These are phyloP conservation scores for Tokudaia tokunoshimensis DNA, from an alignment of 2,797 vertebrate genomes.

Conservation along the genomic window DNA sequence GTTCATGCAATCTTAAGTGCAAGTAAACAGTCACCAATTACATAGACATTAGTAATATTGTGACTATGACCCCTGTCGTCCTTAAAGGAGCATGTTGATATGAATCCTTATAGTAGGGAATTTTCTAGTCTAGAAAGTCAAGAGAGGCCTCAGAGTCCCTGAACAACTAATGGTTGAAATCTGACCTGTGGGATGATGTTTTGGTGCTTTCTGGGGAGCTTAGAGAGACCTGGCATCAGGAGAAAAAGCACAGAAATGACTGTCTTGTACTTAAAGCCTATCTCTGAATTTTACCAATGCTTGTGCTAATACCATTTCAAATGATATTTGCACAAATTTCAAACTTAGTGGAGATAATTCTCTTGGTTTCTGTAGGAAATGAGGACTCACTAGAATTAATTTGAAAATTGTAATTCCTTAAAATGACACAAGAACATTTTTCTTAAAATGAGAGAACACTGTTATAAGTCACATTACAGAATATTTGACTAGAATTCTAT, in stretches of 20 bases:
- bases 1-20: not conserved
- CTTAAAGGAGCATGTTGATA: not conserved
- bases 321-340: constrained; percentile 58
- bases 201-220: not conserved
- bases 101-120: not conserved
- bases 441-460: constrained; percentile 44
- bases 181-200: not conserved
- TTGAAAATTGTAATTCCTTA: constrained; percentile 42
- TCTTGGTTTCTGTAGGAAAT: constrained; percentile 67
- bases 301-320: constrained; percentile 67
- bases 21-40: not conserved
- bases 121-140: constrained; percentile 5
- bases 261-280: constrained; percentile 63
- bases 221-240: not conserved
- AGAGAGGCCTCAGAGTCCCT: accelerated
- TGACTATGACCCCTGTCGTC: not conserved
- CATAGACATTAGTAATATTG: not conserved
- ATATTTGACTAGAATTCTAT: constrained; percentile 51
- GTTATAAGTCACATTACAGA: constrained; percentile 51
- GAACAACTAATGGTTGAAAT: not conserved
- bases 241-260: constrained; percentile 1
- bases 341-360: constrained; percentile 29
- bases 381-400: constrained; percentile 58
- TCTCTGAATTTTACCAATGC: constrained; percentile 73
- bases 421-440: constrained; percentile 34